A percentile compares a stretch with the other conserved stretches of the same genome.
Evolutionary conservation across 2,797 vertebrate genomes (phyloP).

Genomic region (Anabas testudineus): DNA sequence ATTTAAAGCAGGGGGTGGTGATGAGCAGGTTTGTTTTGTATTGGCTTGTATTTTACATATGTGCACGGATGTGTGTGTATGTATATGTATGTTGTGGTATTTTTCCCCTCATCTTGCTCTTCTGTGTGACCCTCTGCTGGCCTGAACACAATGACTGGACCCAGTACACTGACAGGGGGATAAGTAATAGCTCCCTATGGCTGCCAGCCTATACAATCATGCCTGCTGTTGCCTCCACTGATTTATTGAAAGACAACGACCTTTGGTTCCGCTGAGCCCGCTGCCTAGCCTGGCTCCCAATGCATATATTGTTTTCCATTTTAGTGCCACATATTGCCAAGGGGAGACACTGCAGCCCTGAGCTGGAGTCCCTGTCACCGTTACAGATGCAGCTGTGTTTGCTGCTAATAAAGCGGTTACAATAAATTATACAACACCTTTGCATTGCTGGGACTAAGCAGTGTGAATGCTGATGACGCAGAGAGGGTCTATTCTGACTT

Average conservation of each 20-base stretch:
- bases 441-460: constrained; percentile 4
- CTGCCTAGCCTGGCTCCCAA: constrained; percentile 54
- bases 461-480: background rate
- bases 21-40: constrained; percentile 18
- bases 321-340: constrained; percentile 58
- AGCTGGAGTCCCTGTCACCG: constrained; percentile 35
- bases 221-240: constrained; percentile 63
- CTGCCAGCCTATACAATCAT: constrained; percentile 68
- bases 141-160: constrained; percentile 57
- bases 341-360: constrained; percentile 45
- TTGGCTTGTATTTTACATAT: constrained; percentile 11
- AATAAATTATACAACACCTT: constrained; percentile 31
- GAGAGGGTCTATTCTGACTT: constrained; percentile 3
- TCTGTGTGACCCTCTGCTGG: constrained; percentile 50
- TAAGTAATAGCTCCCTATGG: constrained; percentile 70
- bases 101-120: constrained; percentile 29
- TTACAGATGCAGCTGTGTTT: constrained; percentile 24
- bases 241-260: constrained; percentile 77
- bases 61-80: constrained; percentile 7
- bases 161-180: constrained; percentile 52
- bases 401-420: constrained; percentile 51
- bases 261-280: constrained; percentile 58
- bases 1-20: too few relatives aligned
- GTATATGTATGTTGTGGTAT: constrained; percentile 23
- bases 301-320: constrained; percentile 66